Evolutionary conservation across 2,113 vertebrate species (phyloP), one percentile per base, ranked within the genome.

Genomic region (Notechis scutatus): DNA sequence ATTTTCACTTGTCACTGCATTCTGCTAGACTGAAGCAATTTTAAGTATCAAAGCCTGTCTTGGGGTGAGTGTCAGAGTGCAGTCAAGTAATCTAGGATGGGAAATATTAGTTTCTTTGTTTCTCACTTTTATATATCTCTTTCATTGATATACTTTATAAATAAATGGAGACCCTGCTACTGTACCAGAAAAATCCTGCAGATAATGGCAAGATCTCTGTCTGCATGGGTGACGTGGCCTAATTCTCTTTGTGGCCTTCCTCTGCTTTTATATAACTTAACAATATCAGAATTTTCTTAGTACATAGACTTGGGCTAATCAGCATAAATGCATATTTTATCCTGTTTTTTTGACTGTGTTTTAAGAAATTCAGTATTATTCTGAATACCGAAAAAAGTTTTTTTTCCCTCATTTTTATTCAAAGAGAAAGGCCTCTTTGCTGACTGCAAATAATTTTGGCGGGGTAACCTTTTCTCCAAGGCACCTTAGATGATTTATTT

Each of bases 401-500:
- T 50, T 47, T 24, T 74, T 92, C 2, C 42, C 29, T 61, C n/a
- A 88, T 6, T 61, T 85, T 94, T 90, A 45, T 94, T 56, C 91
- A 93, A 93, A 85, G 1, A 90, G 9, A 91, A 81, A 93, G 7
- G 1, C n/a, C 3, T 89, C 91, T 94, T 94, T 26, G 39, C 55
- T 92, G 92, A n/a, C 0, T 54, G 64, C 64, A 26, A 2, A 57
- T 90, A 52, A 90, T 92, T 45, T 14, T 24, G 89, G 69, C n/a
- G 1, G 54, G 64, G 24, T 90, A 47, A 74, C n/a, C n/a, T 29
- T 87, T 57, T 21, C 34, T 54, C 45, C 26, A 6, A 39, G 92
- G n/a, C 94, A 95, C 94, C 93, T 87, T 64, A 90, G 61, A 54
- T 61, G 8, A 90, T 47, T 90, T n/a, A 88, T 94, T 94, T 93